Conservation (phyloP, 2,797 vertebrate genomes). For the Gadopsis bispinosus region DNA sequence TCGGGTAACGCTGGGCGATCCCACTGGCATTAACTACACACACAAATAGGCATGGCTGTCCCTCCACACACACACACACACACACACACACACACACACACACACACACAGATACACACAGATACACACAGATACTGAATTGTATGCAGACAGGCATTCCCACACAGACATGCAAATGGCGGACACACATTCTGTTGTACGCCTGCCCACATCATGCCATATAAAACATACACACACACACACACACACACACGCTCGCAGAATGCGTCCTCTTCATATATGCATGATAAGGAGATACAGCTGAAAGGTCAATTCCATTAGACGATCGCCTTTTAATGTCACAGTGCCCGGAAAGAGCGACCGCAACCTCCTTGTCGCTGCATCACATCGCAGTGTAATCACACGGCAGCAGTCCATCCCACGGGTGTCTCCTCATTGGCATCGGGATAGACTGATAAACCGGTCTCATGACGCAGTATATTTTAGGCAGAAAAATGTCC, state of each 20-base stretch:
- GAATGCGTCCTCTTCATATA: constrained; percentile 65
- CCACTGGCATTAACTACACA: constrained; percentile 52
- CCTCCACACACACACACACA: constrained; percentile 4
- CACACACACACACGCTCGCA: background rate
- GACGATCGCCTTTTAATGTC: constrained; percentile 83
- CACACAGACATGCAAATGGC: constrained; percentile 7
- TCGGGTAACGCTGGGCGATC: constrained; percentile 56
- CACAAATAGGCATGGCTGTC: constrained; percentile 17
- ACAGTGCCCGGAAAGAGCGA: constrained; percentile 73
- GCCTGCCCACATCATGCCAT: background rate
- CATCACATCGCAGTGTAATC: constrained; percentile 49
- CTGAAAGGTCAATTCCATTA: constrained; percentile 85
- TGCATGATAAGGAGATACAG: constrained; percentile 76
- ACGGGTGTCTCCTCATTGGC: constrained; percentile 10
- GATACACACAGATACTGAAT: constrained; percentile 4
- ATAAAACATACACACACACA: constrained; percentile 31
- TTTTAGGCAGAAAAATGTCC: constrained; percentile 17
- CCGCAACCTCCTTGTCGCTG: constrained; percentile 37
- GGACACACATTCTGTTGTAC: constrained; percentile 19
- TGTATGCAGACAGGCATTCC: constrained; percentile 6
- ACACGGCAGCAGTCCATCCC: constrained; percentile 39
- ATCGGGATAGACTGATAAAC: background rate
- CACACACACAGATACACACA: constrained; percentile 8
- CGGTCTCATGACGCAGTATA: background rate
- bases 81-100: constrained; percentile 11